Evolutionary conservation across 2,113 vertebrate species (phyloP).

Genomic region (Anolis sagrei): DNA sequence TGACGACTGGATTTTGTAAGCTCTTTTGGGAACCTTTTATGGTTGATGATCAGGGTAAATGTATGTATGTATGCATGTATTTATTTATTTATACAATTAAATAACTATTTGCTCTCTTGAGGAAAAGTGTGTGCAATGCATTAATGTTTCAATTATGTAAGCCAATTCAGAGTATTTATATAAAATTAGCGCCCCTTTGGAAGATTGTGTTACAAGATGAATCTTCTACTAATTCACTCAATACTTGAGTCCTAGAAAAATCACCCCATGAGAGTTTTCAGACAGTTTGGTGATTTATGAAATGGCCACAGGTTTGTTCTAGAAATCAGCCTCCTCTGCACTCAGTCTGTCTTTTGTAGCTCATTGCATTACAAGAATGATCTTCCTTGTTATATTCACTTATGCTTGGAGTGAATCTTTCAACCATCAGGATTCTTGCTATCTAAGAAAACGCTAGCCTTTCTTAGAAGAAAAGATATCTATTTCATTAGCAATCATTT

Average conservation of each 20-base stretch:
- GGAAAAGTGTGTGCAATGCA: too few species aligned
- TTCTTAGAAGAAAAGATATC: neutral
- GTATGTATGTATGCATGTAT: too few species aligned
- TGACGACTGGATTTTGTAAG: too few species aligned
- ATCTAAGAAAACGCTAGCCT: neutral
- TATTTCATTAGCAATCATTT: neutral
- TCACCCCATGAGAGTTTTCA: neutral
- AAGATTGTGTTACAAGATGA: neutral
- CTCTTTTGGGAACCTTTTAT: too few species aligned
- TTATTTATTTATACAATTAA: too few species aligned
- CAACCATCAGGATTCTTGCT: neutral
- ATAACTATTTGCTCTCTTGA: too few species aligned
- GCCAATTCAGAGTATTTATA: neutral
- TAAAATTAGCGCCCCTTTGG: neutral
- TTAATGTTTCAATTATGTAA: neutral
- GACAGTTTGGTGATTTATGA: neutral
- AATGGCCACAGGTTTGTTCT: neutral
- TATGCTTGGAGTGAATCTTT: neutral
- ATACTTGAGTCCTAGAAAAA: too few species aligned
- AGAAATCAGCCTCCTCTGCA: neutral
- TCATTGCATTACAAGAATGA: neutral
- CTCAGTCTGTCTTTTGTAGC: neutral
- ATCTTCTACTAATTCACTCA: neutral
- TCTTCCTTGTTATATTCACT: neutral
- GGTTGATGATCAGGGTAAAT: too few species aligned